Conservation (phyloP, 2,113 vertebrate genomes). For the Rhagologus leucostigma region DNA sequence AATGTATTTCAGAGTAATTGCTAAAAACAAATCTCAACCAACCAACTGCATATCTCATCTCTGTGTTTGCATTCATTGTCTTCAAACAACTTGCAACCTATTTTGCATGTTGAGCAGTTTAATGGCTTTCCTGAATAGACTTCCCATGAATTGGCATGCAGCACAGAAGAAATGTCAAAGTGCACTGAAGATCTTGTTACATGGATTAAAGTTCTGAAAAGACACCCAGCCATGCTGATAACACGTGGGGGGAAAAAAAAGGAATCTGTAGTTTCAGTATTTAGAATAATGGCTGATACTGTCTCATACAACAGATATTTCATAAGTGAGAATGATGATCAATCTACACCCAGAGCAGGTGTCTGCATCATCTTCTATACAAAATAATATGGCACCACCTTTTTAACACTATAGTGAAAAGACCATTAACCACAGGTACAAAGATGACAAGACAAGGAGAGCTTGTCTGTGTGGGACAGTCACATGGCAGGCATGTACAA, state of each 20-base stretch:
- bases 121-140: not conserved
- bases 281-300: not conserved
- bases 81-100: not conserved
- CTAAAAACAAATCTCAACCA: not conserved
- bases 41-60: fast-evolving
- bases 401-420: not conserved
- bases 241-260: not conserved
- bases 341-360: not conserved
- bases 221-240: not conserved
- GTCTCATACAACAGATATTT: not conserved
- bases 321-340: not conserved
- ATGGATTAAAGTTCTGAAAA: not conserved
- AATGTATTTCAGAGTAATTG: not conserved
- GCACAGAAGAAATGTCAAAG: not conserved
- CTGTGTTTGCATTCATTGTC: not conserved
- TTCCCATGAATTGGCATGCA: not conserved
- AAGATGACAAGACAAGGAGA: not conserved
- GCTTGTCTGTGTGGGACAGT: not conserved
- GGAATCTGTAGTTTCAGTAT: not conserved
- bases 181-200: not conserved
- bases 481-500: not conserved
- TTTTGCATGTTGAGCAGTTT: not conserved
- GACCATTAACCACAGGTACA: not conserved
- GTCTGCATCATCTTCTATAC: not conserved
- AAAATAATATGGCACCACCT: not conserved